Evolutionary conservation across 2,113 vertebrate species (phyloP), one percentile per base, ranked within the genome.

Genomic region (Hyperopisus bebe): DNA sequence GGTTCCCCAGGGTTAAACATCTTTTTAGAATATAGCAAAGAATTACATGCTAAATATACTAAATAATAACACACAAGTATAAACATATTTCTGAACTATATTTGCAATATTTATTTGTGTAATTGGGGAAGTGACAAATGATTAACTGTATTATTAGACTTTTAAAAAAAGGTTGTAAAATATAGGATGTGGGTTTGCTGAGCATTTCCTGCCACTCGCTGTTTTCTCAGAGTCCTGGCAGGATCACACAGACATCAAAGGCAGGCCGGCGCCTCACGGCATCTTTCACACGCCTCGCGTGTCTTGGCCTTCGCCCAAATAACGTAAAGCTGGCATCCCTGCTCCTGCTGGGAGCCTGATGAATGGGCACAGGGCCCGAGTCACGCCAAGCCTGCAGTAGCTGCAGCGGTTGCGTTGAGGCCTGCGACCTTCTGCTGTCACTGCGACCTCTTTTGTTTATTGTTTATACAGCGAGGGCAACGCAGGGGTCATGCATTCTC

Each of bases 171-270:
- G n/a, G 47, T 86, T 27, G 47, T 86, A 87, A 87, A 53, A 35
- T n/a, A 17, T 55, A 31, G 83, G 74, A 84, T 46, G 82, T 44
- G 15, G 24, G 44, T 39, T 84, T 24, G 5, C 80, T 19, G 3
- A 47, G 42, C 80, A 83, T 35, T 86, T 87, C 48, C 85, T 87
- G 27, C 15, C 27, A 0, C 48, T 87, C 0, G 50, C 27, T 35
- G 48, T 6, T 55, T 35, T 35, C 50, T 86, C 44, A 39, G 27
- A 15, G 24, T 86, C 83, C 35, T 9, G 3, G 11, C 50, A 87
- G 27, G 24, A 35, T 53, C 39, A 87, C 53, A 87, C 17, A 42
- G 47, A 51, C 85, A 87, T 87, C 27, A 87, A 87, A 87, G 85
- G 85, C 85, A 21, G 13, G 50, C 13, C 47, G 6, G 31, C 6